phyloP scores from a whole-genome alignment of 2,888 invertebrate species.

The Melanargia galathea region DNA sequence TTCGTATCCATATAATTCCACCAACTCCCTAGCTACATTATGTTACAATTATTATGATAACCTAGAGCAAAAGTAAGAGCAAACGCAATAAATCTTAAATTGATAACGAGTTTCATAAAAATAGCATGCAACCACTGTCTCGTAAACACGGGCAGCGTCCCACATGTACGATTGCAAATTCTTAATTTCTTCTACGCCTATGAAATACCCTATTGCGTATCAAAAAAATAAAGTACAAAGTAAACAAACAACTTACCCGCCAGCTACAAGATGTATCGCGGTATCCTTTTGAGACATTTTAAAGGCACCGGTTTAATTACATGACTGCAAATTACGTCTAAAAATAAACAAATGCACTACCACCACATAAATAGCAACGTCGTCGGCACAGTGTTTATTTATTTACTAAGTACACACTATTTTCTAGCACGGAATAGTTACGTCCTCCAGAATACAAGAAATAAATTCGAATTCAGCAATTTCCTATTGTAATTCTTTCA shows the following conservation, averaged over 20 bases:
- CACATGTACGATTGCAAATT: constrained; percentile 31
- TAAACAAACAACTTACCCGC: constrained; percentile 86
- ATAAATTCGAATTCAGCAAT: constrained; percentile 1
- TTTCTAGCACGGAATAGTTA: constrained; percentile 11
- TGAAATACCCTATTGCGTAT: constrained; percentile 32
- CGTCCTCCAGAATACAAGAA: neutral
- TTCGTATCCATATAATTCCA: too few species aligned
- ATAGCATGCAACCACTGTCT: constrained; percentile 17
- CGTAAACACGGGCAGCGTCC: constrained; percentile 30
- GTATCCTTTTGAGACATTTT: constrained; percentile 92
- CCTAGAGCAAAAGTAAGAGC: neutral
- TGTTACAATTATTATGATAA: too few species aligned
- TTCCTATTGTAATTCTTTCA: neutral
- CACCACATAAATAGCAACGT: constrained; percentile 56
- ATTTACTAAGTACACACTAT: constrained; percentile 17
- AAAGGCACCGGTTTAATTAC: constrained; percentile 73
- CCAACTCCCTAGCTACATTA: too few species aligned
- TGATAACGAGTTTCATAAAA: constrained; percentile 18
- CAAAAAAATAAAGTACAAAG: constrained; percentile 7
- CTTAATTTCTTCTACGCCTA: constrained; percentile 14
- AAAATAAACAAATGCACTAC: constrained; percentile 81
- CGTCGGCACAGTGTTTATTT: constrained; percentile 39
- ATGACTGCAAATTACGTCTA: constrained; percentile 80
- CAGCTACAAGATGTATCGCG: constrained; percentile 96
- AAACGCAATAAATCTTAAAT: constrained; percentile 16